Evolutionary conservation across 1,140 invertebrate genomes (phyloP).

Genomic region (Galleria mellonella): DNA sequence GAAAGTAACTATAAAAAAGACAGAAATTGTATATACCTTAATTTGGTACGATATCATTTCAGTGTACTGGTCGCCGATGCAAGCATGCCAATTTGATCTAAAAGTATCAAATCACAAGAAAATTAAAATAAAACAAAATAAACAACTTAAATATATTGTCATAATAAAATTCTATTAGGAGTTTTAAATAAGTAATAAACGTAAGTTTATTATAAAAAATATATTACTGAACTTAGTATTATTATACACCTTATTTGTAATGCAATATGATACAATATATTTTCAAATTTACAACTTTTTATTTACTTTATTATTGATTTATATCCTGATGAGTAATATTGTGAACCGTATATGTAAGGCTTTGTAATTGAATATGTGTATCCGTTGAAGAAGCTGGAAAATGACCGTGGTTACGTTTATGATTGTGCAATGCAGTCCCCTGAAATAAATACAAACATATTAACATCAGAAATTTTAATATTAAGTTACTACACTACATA

Average conservation of each 20-base stretch:
- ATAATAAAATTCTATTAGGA: too few species aligned
- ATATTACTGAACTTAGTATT: too few species aligned
- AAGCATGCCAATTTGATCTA: not conserved
- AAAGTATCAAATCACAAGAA: too few species aligned
- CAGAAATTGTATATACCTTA: too few species aligned
- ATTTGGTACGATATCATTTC: slow-evolving; percentile 1
- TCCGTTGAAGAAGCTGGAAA: slow-evolving; percentile 21
- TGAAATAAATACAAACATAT: slow-evolving; percentile 15
- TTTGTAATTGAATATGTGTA: slow-evolving; percentile 6
- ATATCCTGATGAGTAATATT: slow-evolving; percentile 5
- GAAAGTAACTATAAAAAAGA: too few species aligned
- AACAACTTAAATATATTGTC: too few species aligned
- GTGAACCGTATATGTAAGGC: slow-evolving; percentile 16
- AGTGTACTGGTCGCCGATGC: slow-evolving; percentile 13
- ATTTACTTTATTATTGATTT: not conserved
- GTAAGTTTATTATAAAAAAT: too few species aligned
- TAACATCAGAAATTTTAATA: not conserved
- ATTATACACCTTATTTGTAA: too few species aligned
- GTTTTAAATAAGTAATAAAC: too few species aligned
- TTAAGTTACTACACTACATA: not conserved
- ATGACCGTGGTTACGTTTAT: slow-evolving; percentile 45
- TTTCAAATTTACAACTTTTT: too few species aligned
- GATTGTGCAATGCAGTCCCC: slow-evolving; percentile 53
- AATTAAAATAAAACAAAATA: too few species aligned
- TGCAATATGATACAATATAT: too few species aligned